A percentile compares a stretch with the other conserved stretches of the same genome.
Evolutionary conservation across 2,113 vertebrate genomes (phyloP).

Genomic region (Dasyurus viverrinus): DNA sequence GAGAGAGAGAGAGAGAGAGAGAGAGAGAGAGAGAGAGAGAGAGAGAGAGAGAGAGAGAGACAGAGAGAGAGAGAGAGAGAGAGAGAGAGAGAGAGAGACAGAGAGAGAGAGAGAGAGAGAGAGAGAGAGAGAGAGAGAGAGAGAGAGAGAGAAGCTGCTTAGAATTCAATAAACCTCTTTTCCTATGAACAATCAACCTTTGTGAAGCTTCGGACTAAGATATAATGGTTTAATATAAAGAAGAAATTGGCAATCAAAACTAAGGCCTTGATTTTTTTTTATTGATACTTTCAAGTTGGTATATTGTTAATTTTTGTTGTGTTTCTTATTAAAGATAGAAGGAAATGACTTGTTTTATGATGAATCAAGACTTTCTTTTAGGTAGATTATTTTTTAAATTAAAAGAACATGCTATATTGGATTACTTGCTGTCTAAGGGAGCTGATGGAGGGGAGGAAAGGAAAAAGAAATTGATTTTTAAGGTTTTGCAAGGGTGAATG

Average conservation of each 20-base stretch:
- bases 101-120: neutral
- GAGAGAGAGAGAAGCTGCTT: neutral
- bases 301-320: neutral
- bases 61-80: neutral
- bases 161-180: neutral
- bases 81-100: neutral
- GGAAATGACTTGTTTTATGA: neutral
- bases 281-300: constrained; percentile 22
- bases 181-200: neutral
- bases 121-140: neutral
- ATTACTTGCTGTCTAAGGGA: too few species aligned
- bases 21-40: neutral
- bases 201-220: neutral
- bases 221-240: constrained; percentile 1
- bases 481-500: too few species aligned
- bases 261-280: neutral
- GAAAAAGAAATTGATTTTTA: too few species aligned
- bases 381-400: constrained; percentile 45
- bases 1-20: too few species aligned
- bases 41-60: too few species aligned
- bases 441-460: too few species aligned
- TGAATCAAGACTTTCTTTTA: constrained; percentile 63
- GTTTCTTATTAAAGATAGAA: constrained; percentile 30
- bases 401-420: constrained; percentile 33
- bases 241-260: neutral